Percentiles rank a stretch among this genome's conserved stretches.
Conservation (phyloP, 2,888 invertebrate genomes). For the Adela reaumurella region DNA sequence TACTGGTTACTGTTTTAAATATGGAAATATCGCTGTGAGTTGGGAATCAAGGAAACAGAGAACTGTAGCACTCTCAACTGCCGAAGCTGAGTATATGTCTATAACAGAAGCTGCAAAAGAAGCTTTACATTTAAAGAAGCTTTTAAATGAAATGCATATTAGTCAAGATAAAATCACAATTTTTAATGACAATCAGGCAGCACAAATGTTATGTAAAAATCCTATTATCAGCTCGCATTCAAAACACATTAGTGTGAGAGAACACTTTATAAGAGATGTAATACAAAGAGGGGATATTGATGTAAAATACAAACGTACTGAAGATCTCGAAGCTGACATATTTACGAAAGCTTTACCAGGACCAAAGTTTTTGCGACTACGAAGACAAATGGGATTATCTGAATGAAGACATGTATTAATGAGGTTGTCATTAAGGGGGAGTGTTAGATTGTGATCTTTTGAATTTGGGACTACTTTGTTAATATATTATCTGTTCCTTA, state of each 20-base stretch:
- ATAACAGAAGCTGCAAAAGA: constrained; percentile 12
- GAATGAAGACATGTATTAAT: too few relatives aligned
- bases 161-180: not conserved
- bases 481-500: too few relatives aligned
- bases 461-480: too few relatives aligned
- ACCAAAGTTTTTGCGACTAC: too few relatives aligned
- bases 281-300: too few relatives aligned
- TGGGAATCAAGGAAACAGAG: constrained; percentile 14
- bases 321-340: not conserved
- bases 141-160: not conserved
- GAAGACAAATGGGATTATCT: too few relatives aligned
- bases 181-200: constrained; percentile 1
- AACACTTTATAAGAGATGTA: too few relatives aligned
- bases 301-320: too few relatives aligned
- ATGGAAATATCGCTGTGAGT: constrained; percentile 7
- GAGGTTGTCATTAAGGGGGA: too few relatives aligned
- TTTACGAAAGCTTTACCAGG: constrained; percentile 1
- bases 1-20: constrained; percentile 13
- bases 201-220: not conserved
- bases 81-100: constrained; percentile 14
- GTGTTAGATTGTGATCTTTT: too few relatives aligned
- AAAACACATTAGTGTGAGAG: too few relatives aligned
- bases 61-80: constrained; percentile 13
- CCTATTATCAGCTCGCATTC: not conserved
- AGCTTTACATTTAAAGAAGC: constrained; percentile 7